Conservation (phyloP, 2,797 vertebrate species). For the Gorsachius magnificus region DNA sequence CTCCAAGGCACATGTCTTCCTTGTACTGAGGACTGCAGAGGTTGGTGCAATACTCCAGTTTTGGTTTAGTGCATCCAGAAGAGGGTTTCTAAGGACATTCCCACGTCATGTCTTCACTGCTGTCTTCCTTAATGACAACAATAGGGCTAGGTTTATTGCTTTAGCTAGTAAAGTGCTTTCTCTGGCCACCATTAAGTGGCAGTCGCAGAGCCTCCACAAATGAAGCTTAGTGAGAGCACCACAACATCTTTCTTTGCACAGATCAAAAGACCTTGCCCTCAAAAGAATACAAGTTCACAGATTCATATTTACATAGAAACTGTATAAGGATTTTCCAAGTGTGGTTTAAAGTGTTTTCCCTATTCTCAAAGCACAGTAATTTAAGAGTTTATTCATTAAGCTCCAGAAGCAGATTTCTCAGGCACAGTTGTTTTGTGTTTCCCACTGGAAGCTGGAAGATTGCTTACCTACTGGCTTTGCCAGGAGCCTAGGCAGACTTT, state of each 20-base stretch:
- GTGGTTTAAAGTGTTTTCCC: not conserved
- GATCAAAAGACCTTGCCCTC: not conserved
- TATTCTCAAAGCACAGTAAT: not conserved
- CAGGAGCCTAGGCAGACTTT: not conserved
- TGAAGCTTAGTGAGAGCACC: not conserved
- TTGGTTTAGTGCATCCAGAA: not conserved
- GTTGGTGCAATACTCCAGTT: not conserved
- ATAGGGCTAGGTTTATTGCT: not conserved
- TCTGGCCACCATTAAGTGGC: not conserved
- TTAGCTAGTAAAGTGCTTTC: not conserved
- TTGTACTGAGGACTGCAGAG: not conserved
- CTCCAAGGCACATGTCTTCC: not conserved
- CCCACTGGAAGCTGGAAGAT: not conserved
- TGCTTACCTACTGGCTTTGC: not conserved
- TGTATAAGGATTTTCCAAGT: not conserved
- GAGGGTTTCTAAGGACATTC: not conserved
- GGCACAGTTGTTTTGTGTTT: not conserved
- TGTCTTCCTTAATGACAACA: not conserved
- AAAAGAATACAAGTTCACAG: not conserved
- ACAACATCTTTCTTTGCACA: not conserved
- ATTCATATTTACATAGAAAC: not conserved
- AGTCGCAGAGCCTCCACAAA: not conserved
- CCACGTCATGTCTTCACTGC: not conserved
- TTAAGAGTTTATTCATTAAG: not conserved
- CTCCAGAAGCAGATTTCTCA: not conserved